A percentile compares a stretch with the other conserved stretches of the same genome.
Evolutionary conservation across 2,113 vertebrate genomes (phyloP).

Genomic region (Chamaetylas fuelleborni): DNA sequence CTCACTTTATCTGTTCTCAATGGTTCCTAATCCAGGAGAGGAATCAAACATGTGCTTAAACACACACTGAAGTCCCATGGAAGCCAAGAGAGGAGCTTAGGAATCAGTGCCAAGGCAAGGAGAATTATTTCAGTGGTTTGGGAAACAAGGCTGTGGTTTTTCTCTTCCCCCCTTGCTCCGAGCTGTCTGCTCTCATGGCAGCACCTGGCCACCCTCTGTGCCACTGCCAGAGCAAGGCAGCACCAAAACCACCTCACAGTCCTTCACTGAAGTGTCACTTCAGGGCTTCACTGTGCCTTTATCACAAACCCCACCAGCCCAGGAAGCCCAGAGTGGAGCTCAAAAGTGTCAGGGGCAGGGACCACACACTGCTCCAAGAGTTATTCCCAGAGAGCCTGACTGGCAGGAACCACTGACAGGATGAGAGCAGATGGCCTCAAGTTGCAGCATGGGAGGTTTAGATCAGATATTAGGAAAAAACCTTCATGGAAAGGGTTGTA

Average conservation of each 20-base stretch:
- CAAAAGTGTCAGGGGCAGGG: neutral
- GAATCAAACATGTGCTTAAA: neutral
- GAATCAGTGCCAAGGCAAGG: neutral
- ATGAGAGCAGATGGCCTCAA: neutral
- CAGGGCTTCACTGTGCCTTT: neutral
- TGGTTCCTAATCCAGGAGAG: neutral
- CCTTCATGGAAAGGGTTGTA: neutral
- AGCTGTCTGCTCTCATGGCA: neutral
- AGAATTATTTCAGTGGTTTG: neutral
- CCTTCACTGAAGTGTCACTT: too few species aligned
- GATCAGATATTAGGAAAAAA: neutral
- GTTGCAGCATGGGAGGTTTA: rapidly evolving
- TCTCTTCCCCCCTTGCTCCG: neutral
- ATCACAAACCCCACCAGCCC: neutral
- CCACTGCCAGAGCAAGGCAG: rapidly evolving
- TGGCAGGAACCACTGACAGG: neutral
- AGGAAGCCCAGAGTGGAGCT: neutral
- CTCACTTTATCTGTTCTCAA: neutral
- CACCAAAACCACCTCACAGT: rapidly evolving
- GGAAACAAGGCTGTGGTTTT: neutral
- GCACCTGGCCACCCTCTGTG: rapidly evolving
- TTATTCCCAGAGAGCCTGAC: neutral
- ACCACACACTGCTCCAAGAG: rapidly evolving
- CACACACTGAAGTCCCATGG: neutral
- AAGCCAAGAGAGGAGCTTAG: neutral